These are phyloP conservation scores for Abscondita cerata DNA, from an alignment of 2,888 invertebrate genomes.

Conservation along the genomic window DNA sequence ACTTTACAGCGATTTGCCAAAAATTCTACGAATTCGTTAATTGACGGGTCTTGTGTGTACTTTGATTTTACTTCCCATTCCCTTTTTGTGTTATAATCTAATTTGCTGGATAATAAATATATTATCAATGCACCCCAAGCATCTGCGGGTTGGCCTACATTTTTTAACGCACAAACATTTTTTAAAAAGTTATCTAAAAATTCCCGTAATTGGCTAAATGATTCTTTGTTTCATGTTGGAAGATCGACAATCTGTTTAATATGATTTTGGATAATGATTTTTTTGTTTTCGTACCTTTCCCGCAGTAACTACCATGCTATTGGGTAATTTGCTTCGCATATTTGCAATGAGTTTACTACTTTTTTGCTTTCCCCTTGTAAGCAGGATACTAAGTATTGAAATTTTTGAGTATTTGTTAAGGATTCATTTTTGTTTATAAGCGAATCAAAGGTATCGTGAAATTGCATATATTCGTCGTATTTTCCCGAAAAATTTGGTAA, in stretches of 20 bases:
- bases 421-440: not conserved
- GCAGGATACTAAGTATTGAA: not conserved
- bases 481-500: too few species aligned
- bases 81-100: not conserved
- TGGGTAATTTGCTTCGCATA: not conserved
- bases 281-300: not conserved
- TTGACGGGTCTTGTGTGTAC: not conserved
- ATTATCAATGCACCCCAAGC: too few species aligned
- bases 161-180: not conserved
- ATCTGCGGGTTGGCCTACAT: too few species aligned
- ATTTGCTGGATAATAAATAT: not conserved
- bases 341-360: not conserved
- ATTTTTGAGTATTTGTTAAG: not conserved
- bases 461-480: too few species aligned
- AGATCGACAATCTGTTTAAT: not conserved
- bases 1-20: not conserved
- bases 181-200: not conserved
- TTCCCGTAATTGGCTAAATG: not conserved
- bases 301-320: not conserved
- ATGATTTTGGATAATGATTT: too few species aligned
- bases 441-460: constrained; percentile 4
- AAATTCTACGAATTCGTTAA: not conserved
- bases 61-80: not conserved
- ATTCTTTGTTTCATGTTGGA: not conserved
- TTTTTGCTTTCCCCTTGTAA: not conserved